These are phyloP conservation scores for Lumbricus terrestris DNA, from an alignment of 2,888 invertebrate species.

Conservation along the genomic window DNA sequence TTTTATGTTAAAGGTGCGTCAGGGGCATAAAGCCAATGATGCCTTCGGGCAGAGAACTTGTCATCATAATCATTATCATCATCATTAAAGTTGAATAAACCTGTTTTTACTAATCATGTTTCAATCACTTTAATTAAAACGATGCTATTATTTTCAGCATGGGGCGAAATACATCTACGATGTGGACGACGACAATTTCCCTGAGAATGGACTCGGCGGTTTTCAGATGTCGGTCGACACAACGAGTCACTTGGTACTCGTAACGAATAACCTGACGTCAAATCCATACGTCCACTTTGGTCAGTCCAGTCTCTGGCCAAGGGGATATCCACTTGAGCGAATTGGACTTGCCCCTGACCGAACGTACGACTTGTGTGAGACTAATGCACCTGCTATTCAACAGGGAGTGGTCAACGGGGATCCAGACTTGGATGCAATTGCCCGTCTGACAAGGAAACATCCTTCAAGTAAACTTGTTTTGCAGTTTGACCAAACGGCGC, in stretches of 20 bases:
- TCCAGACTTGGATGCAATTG: constrained; percentile 50
- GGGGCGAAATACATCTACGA: constrained; percentile 42
- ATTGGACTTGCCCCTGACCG: constrained; percentile 39
- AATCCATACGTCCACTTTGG: constrained; percentile 45
- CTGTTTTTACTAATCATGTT: neutral
- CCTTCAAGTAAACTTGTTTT: constrained; percentile 35
- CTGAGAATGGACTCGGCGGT: constrained; percentile 19
- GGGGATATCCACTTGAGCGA: constrained; percentile 46
- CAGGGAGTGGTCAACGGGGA: constrained; percentile 48
- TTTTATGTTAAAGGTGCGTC: no score
- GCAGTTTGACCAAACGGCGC: constrained; percentile 43
- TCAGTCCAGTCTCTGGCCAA: constrained; percentile 47
- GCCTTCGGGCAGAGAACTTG: no score
- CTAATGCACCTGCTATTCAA: constrained; percentile 42
- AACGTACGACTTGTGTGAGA: constrained; percentile 32
- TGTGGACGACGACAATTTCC: constrained; percentile 40
- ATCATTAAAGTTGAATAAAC: no score
- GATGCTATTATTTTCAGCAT: constrained; percentile 31
- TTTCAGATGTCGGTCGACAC: constrained; percentile 4
- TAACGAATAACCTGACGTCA: constrained; percentile 32
- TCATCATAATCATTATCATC: no score
- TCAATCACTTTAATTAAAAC: neutral
- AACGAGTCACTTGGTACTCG: constrained; percentile 24
- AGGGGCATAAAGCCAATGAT: no score
- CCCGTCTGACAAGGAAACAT: constrained; percentile 42